These are phyloP conservation scores for Perdix hodgsoniae DNA, from an alignment of 2,797 vertebrate genomes.

Conservation along the genomic window DNA sequence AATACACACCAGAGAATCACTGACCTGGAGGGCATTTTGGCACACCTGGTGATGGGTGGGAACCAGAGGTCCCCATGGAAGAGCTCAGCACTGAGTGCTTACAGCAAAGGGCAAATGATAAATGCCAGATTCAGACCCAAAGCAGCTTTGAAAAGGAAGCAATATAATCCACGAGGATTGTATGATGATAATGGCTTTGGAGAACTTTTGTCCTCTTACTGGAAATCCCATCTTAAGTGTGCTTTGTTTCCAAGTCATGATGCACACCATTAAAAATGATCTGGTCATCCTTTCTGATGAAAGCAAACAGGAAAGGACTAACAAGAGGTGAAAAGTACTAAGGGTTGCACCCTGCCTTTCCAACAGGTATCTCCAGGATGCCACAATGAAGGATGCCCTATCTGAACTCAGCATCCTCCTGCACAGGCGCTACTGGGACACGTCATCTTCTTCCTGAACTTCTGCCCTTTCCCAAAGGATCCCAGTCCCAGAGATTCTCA, in stretches of 20 bases:
- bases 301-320: not conserved
- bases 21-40: not conserved
- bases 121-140: not conserved
- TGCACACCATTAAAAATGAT: fast-evolving
- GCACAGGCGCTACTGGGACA: no score
- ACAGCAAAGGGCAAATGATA: not conserved
- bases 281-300: not conserved
- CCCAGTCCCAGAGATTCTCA: no score
- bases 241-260: not conserved
- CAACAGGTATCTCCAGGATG: not conserved
- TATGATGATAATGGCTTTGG: not conserved
- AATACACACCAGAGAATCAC: not conserved
- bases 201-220: not conserved
- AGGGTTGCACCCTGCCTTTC: not conserved
- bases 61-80: fast-evolving
- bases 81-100: not conserved
- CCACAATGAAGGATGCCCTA: not conserved
- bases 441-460: not conserved
- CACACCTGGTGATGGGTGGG: not conserved
- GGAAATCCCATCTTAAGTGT: not conserved
- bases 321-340: fast-evolving
- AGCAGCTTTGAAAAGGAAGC: not conserved
- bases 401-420: not conserved
- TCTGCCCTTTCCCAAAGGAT: not conserved
- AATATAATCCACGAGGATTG: not conserved